Evolutionary conservation across 2,113 vertebrate species (phyloP).

Genomic region (Festucalex cinctus): DNA sequence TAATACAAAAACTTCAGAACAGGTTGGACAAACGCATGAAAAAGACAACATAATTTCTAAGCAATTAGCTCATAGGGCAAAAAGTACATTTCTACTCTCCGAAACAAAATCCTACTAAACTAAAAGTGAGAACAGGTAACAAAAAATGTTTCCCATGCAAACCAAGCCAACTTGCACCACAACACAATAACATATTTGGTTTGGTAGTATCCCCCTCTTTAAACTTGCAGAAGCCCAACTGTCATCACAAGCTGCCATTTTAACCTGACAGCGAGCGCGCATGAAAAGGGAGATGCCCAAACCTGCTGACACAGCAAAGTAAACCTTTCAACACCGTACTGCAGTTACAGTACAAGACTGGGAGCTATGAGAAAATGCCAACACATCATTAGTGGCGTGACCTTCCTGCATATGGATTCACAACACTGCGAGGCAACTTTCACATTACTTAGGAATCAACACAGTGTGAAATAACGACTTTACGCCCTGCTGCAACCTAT

Average conservation of each 20-base stretch:
- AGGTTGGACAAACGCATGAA: no score
- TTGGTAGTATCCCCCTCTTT: neutral
- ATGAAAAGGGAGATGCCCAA: neutral
- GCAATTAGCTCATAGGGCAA: no score
- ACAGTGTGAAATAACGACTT: constrained; percentile 21
- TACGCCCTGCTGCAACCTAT: constrained; percentile 31
- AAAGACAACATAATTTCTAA: no score
- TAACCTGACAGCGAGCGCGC: neutral
- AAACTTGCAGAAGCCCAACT: neutral
- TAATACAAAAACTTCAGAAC: no score
- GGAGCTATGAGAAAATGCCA: neutral
- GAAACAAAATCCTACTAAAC: no score
- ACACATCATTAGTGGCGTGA: neutral
- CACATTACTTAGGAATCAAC: neutral
- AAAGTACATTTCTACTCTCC: no score
- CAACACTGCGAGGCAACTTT: neutral
- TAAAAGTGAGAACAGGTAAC: no score
- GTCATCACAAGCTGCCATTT: neutral
- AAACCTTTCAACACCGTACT: neutral
- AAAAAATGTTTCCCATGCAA: no score
- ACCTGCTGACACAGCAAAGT: neutral
- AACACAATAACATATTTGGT: neutral
- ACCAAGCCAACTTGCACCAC: no score
- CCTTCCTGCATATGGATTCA: neutral
- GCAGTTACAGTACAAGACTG: neutral